Evolutionary conservation across 2,113 vertebrate genomes (phyloP).

Genomic region (Manacus vitellinus): DNA sequence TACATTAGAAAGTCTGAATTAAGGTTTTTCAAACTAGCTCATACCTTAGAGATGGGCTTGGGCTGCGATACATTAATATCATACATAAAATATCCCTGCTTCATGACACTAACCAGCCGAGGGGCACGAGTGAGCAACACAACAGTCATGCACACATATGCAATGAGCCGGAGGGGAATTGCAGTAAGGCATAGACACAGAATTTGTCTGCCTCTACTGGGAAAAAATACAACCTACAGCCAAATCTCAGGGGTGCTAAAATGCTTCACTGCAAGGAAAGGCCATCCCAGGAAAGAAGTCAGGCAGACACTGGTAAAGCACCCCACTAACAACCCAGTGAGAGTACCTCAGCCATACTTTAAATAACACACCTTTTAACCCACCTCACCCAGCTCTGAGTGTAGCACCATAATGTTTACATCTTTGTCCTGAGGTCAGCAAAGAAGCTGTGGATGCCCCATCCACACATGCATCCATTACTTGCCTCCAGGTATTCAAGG

Average conservation of each 20-base stretch:
- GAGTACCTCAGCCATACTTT: background rate
- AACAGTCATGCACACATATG: rapidly evolving
- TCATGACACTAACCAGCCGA: rapidly evolving
- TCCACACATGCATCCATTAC: background rate
- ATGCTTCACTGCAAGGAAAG: background rate
- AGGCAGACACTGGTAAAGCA: background rate
- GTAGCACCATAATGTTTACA: background rate
- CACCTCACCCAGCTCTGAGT: too few species aligned
- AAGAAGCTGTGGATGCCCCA: background rate
- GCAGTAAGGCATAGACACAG: background rate
- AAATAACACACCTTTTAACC: background rate
- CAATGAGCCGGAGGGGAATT: background rate
- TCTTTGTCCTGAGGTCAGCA: background rate
- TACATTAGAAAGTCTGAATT: background rate
- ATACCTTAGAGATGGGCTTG: background rate
- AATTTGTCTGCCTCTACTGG: background rate
- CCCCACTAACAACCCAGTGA: rapidly evolving
- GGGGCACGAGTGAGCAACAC: rapidly evolving
- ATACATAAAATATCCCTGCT: background rate
- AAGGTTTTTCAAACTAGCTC: background rate
- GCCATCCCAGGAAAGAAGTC: background rate
- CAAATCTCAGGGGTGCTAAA: background rate
- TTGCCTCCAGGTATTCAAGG: background rate
- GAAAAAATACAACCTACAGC: background rate
- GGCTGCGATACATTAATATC: rapidly evolving